phyloP scores from a whole-genome alignment of 2,797 vertebrate genomes.

The Acipenser ruthenus region DNA sequence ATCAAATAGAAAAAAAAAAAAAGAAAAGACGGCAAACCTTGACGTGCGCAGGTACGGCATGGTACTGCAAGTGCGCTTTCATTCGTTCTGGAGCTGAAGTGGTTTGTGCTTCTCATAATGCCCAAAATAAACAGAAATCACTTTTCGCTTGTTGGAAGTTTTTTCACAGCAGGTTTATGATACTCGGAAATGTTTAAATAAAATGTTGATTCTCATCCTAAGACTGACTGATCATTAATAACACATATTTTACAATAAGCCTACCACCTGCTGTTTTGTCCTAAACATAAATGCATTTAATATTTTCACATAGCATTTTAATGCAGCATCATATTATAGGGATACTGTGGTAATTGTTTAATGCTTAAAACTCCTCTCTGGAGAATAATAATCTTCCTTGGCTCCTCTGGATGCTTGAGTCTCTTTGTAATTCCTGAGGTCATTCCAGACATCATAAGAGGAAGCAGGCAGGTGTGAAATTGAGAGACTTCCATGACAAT shows the following conservation, averaged over 20 bases:
- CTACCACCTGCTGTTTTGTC: not conserved
- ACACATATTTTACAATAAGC: conserved; percentile 1
- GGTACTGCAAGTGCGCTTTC: no score
- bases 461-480: conserved; percentile 6
- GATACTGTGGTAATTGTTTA: conserved; percentile 18
- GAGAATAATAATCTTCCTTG: not conserved
- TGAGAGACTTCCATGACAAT: conserved; percentile 6
- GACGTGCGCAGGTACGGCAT: no score
- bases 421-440: conserved; percentile 9
- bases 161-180: not conserved
- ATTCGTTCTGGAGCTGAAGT: no score
- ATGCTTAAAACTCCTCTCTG: conserved; percentile 3
- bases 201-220: not conserved
- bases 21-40: no score
- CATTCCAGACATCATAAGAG: conserved; percentile 9
- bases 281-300: not conserved
- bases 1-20: no score
- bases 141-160: not conserved
- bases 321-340: conserved; percentile 13
- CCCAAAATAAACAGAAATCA: no score
- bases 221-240: not conserved
- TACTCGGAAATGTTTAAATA: not conserved
- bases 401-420: not conserved
- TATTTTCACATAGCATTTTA: conserved; percentile 8
- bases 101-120: no score